These are phyloP conservation scores for Spinus olivaceus DNA, from an alignment of 2,797 vertebrate species.

Conservation along the genomic window DNA sequence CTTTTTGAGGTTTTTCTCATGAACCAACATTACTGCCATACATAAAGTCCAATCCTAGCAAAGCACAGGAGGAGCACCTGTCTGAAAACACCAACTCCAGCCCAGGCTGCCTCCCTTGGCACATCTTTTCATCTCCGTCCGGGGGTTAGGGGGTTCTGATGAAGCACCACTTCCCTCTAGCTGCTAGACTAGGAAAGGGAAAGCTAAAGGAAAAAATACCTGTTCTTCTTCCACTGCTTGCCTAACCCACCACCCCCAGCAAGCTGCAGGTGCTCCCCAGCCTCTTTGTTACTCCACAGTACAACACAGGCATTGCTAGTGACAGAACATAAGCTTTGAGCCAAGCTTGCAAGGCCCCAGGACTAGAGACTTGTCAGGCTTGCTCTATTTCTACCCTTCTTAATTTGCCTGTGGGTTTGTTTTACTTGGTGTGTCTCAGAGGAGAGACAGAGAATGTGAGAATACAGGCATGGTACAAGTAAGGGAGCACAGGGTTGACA, in stretches of 20 bases:
- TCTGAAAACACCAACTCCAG: not conserved
- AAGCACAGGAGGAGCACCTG: not conserved
- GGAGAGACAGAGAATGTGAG: accelerated
- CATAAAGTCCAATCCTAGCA: not conserved
- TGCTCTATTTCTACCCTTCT: not conserved
- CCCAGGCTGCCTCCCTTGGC: not conserved
- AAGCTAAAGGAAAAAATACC: not conserved
- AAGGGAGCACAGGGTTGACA: not conserved
- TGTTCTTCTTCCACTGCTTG: not conserved
- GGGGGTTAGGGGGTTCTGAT: not conserved
- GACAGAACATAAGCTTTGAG: not conserved
- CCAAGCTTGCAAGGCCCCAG: not conserved
- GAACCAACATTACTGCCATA: not conserved
- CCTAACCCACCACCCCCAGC: not conserved
- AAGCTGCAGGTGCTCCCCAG: not conserved
- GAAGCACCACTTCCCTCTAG: constrained; percentile 6
- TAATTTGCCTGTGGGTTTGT: not conserved
- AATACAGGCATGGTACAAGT: not conserved
- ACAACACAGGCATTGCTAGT: not conserved
- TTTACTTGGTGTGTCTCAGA: not conserved
- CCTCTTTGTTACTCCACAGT: not conserved
- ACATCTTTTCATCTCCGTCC: not conserved
- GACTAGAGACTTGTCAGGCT: not conserved
- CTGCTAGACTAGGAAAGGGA: not conserved
- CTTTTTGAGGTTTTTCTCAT: not conserved